These are phyloP conservation scores for Thunnus maccoyii DNA, from an alignment of 2,113 vertebrate genomes.

Conservation along the genomic window DNA sequence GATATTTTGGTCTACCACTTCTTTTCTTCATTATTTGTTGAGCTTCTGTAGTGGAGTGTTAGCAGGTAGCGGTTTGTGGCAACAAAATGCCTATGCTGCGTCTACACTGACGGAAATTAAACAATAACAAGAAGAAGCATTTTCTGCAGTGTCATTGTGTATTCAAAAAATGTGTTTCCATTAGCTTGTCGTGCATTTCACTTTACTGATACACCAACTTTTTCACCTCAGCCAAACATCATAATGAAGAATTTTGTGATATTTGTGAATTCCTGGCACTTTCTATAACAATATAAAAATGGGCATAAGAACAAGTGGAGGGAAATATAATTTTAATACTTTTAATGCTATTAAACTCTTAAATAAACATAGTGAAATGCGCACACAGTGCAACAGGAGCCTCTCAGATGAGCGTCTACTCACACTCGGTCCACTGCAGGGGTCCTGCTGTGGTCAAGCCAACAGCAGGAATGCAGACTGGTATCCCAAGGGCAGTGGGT, in stretches of 20 bases:
- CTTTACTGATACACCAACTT: not conserved
- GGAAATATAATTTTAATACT: constrained; percentile 30
- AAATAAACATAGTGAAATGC: constrained; percentile 45
- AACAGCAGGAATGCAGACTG: constrained; percentile 64
- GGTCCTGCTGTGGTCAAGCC: constrained; percentile 65
- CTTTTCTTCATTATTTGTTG: constrained; percentile 8
- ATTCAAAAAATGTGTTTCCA: too few species aligned
- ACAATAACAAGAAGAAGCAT: not conserved
- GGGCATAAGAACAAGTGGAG: constrained; percentile 18
- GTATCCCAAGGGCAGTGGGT: constrained; percentile 66
- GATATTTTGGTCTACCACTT: not conserved
- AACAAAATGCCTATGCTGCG: constrained; percentile 28
- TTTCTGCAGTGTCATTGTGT: not conserved
- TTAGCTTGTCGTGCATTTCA: too few species aligned
- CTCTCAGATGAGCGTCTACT: constrained; percentile 31
- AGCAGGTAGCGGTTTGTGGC: not conserved
- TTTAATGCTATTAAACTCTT: constrained; percentile 49
- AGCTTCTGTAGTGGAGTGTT: not conserved
- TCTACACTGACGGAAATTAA: constrained; percentile 32
- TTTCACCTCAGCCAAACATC: constrained; percentile 15
- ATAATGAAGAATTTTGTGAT: constrained; percentile 1
- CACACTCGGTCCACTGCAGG: constrained; percentile 43
- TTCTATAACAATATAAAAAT: constrained; percentile 17
- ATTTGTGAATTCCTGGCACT: constrained; percentile 14
- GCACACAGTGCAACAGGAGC: constrained; percentile 45